A percentile compares a stretch with the other conserved stretches of the same genome.
These are phyloP conservation scores for Telmatochromis sp. DNA, from an alignment of 2,113 vertebrate species.

Conservation along the genomic window DNA sequence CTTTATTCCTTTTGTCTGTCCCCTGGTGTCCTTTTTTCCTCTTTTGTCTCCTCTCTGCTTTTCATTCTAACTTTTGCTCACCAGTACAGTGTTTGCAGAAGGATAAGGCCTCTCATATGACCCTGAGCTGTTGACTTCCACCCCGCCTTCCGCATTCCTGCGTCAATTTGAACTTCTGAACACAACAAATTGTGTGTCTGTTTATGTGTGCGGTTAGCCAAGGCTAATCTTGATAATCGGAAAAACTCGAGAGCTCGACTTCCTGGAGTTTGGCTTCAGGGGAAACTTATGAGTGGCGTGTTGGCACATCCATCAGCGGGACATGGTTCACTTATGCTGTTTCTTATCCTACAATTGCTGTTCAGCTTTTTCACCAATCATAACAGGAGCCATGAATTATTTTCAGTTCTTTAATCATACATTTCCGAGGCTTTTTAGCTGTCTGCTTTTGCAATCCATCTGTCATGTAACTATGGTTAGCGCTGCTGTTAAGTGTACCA, in stretches of 20 bases:
- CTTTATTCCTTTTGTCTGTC: not conserved
- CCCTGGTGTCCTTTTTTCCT: not conserved
- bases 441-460: not conserved
- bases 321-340: not conserved
- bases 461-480: not conserved
- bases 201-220: not conserved
- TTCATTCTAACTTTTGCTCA: not conserved
- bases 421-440: not conserved
- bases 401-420: not conserved
- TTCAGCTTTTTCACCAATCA: not conserved
- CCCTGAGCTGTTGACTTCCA: constrained; percentile 27
- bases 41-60: not conserved
- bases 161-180: constrained; percentile 15
- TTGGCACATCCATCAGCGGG: not conserved
- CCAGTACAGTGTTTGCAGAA: constrained; percentile 38
- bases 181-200: not conserved
- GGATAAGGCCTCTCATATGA: constrained; percentile 57
- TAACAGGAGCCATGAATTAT: not conserved
- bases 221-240: not conserved
- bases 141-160: constrained; percentile 53
- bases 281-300: not conserved
- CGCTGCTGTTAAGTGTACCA: not conserved
- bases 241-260: not conserved
- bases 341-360: not conserved
- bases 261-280: not conserved